Evolutionary conservation across 2,113 vertebrate species (phyloP), one percentile per base, ranked within the genome.

Genomic region (Rhinoderma darwinii): DNA sequence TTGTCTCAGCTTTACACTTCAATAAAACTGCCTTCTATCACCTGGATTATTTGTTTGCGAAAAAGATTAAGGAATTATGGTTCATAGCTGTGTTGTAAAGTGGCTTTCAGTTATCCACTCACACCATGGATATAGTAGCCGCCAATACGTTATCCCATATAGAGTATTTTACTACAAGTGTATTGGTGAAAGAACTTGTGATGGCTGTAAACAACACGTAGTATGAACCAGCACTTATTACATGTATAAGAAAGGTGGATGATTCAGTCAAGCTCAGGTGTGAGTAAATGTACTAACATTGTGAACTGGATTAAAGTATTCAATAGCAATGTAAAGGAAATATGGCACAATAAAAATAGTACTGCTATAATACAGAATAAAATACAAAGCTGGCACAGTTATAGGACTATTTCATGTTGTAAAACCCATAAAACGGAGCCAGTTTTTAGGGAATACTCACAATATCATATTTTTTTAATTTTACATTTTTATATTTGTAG

Each of bases 31-130:
- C 32, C n/a, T 15, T 50, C 4, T n/a, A 25, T 84, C 50, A 74
- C 82, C 81, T 84, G 72, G 68, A 39, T 41, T 84, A 2, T 54
- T 56, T 85, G 56, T 76, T 77, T 27, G 72, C 12, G 11, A 47
- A 9, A 74, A 84, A 84, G 47, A 39, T 54, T 72, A 84, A 43
- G 32, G 32, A n/a, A 83, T 54, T 72, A 47, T 39, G 11, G 2
- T 43, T 59, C 32, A 3, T 66, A 56, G 50, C 17, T 37, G 32
- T 39, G 17, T 39, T 66, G n/a, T 82, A 44, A 56, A 43, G 9
- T 27, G 25, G 18, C 37, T 61, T 43, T 61, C 20, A 8, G 14
- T 63, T 30, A 4, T 82, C 4, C 32, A 59, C 27, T 77, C 18
- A 37, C 35, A 37, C 32, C 5, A 37, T 20, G 32, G 66, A 0